Base-by-base conservation (phyloP, 64 coral and sea anemone species). In the Dendrophyllia cribrosa region DNA sequence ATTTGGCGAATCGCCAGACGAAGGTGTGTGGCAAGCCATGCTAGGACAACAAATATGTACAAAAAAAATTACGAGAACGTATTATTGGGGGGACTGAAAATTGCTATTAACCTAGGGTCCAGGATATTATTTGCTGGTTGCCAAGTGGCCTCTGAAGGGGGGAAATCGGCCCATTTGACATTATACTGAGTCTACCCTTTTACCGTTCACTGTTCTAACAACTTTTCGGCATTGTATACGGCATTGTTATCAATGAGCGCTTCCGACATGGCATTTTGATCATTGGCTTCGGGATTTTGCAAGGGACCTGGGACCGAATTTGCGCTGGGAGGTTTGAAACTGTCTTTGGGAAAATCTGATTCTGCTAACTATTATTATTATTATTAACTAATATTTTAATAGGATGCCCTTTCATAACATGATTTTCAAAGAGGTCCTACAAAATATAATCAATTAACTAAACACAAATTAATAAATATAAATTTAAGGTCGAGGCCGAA, bases 51-150 rank as follows among this genome's bases (percentile, higher is more conserved):
- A 34, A 34, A n/a, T n/a, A n/a, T n/a, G n/a, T n/a, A n/a, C n/a
- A n/a, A n/a, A n/a, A n/a, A n/a, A n/a, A n/a, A 34, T 1, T 34
- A 34, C 2, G 34, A 34, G 34, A 34, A 34, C 34, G 34, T 34
- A 34, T 34, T 34, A 34, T 34, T 34, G 34, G 34, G 34, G 0
- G 34, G 34, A 34, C 34, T 34, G 58, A 82, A 82, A 63, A 63
- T 62, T 0, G 61, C 43, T 12, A 83, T 43, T n/a, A 83, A 25
- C 17, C 79, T 74, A 4, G 24, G 71, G 17, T 86, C 72, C 66
- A 92, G 26, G 8, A 92, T 86, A 9, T 86, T 92, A 9, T 43
- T 66, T 4, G 51, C 43, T 12, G 82, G 90, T 34, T 92, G 82
- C 90, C 81, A 86, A 0, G 81, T 66, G 15, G 72, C 73, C 1